Conservation (phyloP, 2,888 invertebrate species). For the Mesorhabditis sp. region DNA sequence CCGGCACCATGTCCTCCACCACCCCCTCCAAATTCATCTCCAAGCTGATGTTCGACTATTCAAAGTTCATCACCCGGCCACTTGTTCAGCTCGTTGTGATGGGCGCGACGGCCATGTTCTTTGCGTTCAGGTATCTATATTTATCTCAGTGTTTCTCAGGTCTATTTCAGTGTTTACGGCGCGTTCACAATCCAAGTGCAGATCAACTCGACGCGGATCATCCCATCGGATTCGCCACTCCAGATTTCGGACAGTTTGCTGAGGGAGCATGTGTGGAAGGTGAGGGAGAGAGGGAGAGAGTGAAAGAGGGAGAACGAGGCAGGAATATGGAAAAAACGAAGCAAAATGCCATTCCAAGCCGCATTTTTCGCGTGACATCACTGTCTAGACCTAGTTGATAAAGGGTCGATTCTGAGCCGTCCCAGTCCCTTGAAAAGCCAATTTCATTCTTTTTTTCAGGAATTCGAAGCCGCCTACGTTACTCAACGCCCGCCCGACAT, state of each 20-base stretch:
- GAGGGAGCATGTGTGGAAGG: slow-evolving; percentile 22
- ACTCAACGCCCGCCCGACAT: slow-evolving; percentile 22
- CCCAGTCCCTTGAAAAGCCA: no score
- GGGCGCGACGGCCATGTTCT: slow-evolving; percentile 7
- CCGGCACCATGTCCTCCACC: not conserved
- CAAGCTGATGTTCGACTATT: not conserved
- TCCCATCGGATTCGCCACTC: slow-evolving; percentile 22
- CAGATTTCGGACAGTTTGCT: slow-evolving; percentile 18
- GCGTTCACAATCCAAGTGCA: slow-evolving; percentile 17
- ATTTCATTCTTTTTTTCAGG: slow-evolving; percentile 14
- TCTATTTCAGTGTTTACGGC: slow-evolving; percentile 15
- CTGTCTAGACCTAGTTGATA: no score
- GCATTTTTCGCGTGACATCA: no score
- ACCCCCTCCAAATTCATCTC: not conserved
- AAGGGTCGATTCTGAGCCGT: no score
- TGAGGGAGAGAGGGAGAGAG: not conserved
- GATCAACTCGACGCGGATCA: slow-evolving; percentile 23
- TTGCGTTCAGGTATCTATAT: not conserved
- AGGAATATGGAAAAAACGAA: no score
- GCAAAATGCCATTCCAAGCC: no score
- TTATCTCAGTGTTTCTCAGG: not conserved
- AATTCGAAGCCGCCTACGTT: slow-evolving; percentile 24
- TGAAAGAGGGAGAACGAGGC: no score
- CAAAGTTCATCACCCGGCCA: not conserved
- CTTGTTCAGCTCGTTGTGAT: not conserved